Base-by-base conservation (phyloP, 1,140 invertebrate species). In the Apolygus lucorum region DNA sequence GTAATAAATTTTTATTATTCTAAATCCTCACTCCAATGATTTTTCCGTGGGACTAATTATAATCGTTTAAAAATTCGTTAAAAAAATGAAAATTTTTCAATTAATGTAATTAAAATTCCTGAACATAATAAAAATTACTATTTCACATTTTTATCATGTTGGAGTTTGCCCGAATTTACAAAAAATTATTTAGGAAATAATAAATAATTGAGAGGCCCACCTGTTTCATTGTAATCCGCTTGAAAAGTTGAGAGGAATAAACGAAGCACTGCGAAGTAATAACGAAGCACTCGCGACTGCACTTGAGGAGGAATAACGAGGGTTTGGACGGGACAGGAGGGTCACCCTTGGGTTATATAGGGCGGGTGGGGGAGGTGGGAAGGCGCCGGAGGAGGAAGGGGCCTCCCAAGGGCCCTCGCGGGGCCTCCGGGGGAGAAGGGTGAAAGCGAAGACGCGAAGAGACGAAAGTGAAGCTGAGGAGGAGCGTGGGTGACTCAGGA, bases 191-290 rank as follows among this genome's bases (percentile, higher is more conserved):
- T 8, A 42, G 4, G 34, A 42, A 42, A 42, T 42, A 17, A n/a
- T n/a, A 17, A 42, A 42, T 17, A 42, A 42, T 4, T 42, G 4
- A 22, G 22, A 22, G 11, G 22, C 54, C 54, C 54, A 59, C 54
- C 54, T 59, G 54, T 59, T 17, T 59, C 54, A 59, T 59, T 24
- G 54, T 59, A 59, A 59, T 59, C 54, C 54, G 22, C 54, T 59
- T 59, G 54, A 59, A 59, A 59, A 14, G 11, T n/a, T 13, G 54
- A 11, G 22, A 17, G 54, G 22, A 59, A 49, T 11, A 49, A 59
- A 59, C 22, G 13, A 59, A 14, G 54, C 54, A 42, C 54, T 13
- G 13, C 54, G 54, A 13, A 4, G 54, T 59, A 21, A 59, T 59
- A 24, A 59, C 11, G 4, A 59, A 42, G 4, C 34, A 42, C 34